phyloP scores from a whole-genome alignment of 2,888 invertebrate species.

The Eueremaeus valkanovi region DNA sequence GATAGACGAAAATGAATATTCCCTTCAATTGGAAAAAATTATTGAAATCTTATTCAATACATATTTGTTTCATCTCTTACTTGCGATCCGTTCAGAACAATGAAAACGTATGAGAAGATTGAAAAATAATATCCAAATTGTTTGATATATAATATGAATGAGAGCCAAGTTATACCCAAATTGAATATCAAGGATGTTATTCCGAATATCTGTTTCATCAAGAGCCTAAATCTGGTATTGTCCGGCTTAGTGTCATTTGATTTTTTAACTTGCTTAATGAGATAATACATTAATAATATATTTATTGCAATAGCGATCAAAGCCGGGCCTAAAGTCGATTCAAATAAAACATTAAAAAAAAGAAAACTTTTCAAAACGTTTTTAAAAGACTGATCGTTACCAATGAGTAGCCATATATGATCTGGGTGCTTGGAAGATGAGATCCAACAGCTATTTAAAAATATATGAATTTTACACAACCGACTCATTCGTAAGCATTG shows the following conservation, averaged over 20 bases:
- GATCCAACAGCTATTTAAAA: conserved; percentile 32
- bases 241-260: neutral
- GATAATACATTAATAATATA: neutral
- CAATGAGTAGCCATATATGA: conserved; percentile 6
- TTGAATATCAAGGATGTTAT: conserved; percentile 40
- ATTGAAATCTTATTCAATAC: neutral
- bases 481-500: neutral
- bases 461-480: neutral
- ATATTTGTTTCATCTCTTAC: conserved; percentile 35
- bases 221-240: neutral
- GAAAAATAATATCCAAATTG: conserved; percentile 33
- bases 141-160: conserved; percentile 45
- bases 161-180: conserved; percentile 46
- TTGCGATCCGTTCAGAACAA: conserved; percentile 45
- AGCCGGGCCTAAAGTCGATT: conserved; percentile 4
- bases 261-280: neutral
- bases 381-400: no score
- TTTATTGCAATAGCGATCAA: conserved; percentile 14
- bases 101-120: conserved; percentile 44
- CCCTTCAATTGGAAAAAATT: neutral
- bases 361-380: neutral
- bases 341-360: neutral
- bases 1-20: conserved; percentile 14
- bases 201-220: conserved; percentile 23
- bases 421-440: conserved; percentile 20